Conservation (phyloP, 2,797 vertebrate species). For the Leucoraja ocellata region DNA sequence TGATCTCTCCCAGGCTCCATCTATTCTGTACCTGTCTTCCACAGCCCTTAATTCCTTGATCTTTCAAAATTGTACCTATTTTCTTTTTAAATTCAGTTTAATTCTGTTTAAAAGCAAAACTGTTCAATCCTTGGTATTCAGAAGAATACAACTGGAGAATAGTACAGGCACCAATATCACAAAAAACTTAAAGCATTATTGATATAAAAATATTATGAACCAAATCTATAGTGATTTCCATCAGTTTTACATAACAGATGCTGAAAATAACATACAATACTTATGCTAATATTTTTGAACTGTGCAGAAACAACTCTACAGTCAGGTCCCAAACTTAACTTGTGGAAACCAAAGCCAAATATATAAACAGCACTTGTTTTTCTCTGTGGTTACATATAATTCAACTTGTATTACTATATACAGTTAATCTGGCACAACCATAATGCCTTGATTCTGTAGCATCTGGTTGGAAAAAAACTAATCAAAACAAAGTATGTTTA, state of each 20-base stretch:
- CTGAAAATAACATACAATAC: constrained; percentile 36
- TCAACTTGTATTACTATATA: background rate
- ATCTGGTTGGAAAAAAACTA: background rate
- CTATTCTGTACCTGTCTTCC: too few relatives aligned
- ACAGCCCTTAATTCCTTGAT: too few relatives aligned
- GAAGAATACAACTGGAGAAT: background rate
- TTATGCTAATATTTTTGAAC: background rate
- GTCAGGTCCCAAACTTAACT: background rate
- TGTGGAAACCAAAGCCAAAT: background rate
- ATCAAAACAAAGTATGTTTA: background rate
- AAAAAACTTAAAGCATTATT: constrained; percentile 48
- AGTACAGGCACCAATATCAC: constrained; percentile 18
- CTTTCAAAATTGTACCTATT: background rate
- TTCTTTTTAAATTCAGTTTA: background rate
- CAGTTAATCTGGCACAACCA: background rate
- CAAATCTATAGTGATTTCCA: constrained; percentile 57
- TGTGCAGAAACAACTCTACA: background rate
- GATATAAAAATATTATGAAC: constrained; percentile 53
- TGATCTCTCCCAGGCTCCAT: too few relatives aligned
- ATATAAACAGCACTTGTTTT: background rate
- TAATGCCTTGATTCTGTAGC: background rate
- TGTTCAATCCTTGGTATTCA: background rate
- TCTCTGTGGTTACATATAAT: background rate
- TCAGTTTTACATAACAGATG: constrained; percentile 48
- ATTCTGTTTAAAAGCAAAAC: constrained; percentile 17